These are phyloP conservation scores for Actinia tenebrosa DNA, from an alignment of 64 coral and sea anemone genomes.

Conservation along the genomic window DNA sequence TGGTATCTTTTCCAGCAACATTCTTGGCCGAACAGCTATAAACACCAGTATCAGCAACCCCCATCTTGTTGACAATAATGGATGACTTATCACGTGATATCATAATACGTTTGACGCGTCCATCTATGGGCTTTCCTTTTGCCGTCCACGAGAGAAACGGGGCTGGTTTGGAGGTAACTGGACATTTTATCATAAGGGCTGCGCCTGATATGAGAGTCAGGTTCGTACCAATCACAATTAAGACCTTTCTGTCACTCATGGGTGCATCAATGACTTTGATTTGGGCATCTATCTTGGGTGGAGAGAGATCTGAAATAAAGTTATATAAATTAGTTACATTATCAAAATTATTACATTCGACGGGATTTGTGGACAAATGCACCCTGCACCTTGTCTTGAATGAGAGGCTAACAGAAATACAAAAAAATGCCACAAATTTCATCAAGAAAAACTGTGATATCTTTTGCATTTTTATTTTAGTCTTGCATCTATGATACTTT, in stretches of 20 bases:
- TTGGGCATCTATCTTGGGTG: constrained; percentile 43
- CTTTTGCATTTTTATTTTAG: too few species aligned
- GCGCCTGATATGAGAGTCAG: constrained; percentile 62
- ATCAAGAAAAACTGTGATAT: too few species aligned
- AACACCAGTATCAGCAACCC: constrained; percentile 32
- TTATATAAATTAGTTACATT: neutral
- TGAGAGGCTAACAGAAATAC: too few species aligned
- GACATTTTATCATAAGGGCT: constrained; percentile 52
- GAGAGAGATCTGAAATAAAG: constrained; percentile 29
- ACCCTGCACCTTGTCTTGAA: too few species aligned
- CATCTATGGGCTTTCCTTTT: constrained; percentile 34
- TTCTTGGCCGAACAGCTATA: constrained; percentile 61
- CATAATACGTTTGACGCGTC: neutral
- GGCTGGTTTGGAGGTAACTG: constrained; percentile 27
- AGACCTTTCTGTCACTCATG: neutral
- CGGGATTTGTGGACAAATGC: too few species aligned
- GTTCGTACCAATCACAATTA: constrained; percentile 61
- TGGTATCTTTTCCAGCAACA: constrained; percentile 43
- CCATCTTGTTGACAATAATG: constrained; percentile 33
- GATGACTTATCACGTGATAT: constrained; percentile 50
- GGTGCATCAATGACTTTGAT: neutral
- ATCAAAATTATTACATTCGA: too few species aligned
- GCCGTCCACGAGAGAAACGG: constrained; percentile 50
- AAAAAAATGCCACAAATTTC: too few species aligned
- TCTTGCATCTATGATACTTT: too few species aligned